Evolutionary conservation across 2,888 invertebrate species (phyloP).

Genomic region (Apodemia mormo): DNA sequence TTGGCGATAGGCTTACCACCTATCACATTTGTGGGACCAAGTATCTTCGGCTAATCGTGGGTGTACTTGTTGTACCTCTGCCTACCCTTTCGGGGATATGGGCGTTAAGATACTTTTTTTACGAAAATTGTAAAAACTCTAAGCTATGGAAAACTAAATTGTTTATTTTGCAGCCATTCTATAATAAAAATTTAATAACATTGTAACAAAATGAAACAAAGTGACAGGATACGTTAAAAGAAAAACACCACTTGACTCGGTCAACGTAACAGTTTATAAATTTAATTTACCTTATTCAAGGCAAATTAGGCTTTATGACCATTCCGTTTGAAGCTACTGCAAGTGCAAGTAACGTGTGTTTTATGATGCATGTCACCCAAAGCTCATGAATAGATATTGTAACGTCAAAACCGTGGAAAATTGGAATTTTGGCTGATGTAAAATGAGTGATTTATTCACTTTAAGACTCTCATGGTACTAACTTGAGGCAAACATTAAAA

Average conservation of each 20-base stretch:
- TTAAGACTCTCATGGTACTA: conserved; percentile 23
- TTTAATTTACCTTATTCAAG: conserved; percentile 19
- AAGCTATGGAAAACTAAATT: too few relatives aligned
- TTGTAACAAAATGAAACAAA: conserved; percentile 32
- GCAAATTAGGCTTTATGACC: conserved; percentile 23
- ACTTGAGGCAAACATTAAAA: conserved; percentile 3
- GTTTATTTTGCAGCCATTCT: too few relatives aligned
- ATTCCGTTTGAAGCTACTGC: conserved; percentile 19
- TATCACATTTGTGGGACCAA: too few relatives aligned
- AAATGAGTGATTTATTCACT: conserved; percentile 38
- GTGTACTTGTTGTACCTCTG: too few relatives aligned
- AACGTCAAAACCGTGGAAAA: conserved; percentile 68
- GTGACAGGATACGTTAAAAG: conserved; percentile 30
- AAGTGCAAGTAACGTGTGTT: conserved; percentile 22
- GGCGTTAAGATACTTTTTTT: too few relatives aligned
- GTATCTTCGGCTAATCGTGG: too few relatives aligned
- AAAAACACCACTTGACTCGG: conserved; percentile 24
- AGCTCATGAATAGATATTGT: conserved; percentile 76
- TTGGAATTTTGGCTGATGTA: conserved; percentile 50
- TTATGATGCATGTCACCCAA: conserved; percentile 44
- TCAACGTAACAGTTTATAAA: conserved; percentile 21
- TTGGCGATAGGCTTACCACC: too few relatives aligned
- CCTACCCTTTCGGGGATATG: too few relatives aligned
- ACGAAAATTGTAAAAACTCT: too few relatives aligned
- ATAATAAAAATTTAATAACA: conserved; percentile 24